phyloP scores from a whole-genome alignment of 2,888 invertebrate species.

The Metacarcinus magister region DNA sequence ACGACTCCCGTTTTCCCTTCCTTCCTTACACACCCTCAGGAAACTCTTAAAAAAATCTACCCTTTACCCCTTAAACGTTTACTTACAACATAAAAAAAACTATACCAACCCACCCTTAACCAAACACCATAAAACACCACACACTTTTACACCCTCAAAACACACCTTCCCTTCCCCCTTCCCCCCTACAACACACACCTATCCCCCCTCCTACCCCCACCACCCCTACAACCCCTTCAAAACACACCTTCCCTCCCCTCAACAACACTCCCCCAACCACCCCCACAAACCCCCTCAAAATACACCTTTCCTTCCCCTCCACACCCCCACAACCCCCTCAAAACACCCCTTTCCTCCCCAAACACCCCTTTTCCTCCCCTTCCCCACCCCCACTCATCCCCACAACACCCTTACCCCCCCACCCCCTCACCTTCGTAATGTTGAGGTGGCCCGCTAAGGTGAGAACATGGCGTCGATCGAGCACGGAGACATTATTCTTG shows the following conservation, averaged over 20 bases:
- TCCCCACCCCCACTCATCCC: neutral
- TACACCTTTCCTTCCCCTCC: neutral
- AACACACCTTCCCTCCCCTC: neutral
- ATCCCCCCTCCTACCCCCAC: neutral
- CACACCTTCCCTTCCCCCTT: neutral
- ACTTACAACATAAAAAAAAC: neutral
- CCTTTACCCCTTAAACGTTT: neutral
- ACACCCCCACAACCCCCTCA: neutral
- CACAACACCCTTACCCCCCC: neutral
- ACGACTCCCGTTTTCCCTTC: neutral
- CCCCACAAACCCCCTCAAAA: neutral
- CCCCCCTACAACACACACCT: neutral
- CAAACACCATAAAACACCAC: neutral
- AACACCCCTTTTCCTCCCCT: neutral
- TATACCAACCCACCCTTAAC: neutral
- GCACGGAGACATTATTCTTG: slow-evolving; percentile 65
- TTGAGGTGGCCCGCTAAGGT: slow-evolving; percentile 79
- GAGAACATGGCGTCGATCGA: slow-evolving; percentile 68
- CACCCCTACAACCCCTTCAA: neutral
- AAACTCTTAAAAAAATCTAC: neutral
- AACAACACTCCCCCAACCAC: neutral
- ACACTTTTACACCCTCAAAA: neutral
- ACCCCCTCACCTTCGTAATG: slow-evolving; percentile 78
- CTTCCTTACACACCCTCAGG: too few relatives aligned
- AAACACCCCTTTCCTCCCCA: neutral